Conservation (phyloP, 2,797 vertebrate genomes). For the Silurus aristotelis region DNA sequence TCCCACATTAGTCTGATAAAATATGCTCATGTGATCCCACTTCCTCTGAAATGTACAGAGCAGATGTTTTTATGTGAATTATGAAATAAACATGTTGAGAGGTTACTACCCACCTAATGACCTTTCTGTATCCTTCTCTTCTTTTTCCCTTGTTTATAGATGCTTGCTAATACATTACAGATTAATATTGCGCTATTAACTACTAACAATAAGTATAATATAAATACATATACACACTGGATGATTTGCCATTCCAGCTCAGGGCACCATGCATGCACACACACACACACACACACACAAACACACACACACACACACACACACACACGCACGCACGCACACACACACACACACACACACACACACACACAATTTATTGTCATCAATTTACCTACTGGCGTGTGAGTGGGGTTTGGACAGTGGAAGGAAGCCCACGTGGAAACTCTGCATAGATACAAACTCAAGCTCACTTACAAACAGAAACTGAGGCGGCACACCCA, state of each 20-base stretch:
- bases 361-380: neutral
- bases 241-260: neutral
- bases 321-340: no score
- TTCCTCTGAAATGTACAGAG: conserved; percentile 42
- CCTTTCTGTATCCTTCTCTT: neutral
- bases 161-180: neutral
- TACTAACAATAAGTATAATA: no score
- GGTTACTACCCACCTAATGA: neutral
- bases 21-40: conserved; percentile 36
- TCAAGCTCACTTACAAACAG: neutral
- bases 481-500: neutral
- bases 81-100: conserved; percentile 15
- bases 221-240: neutral
- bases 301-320: neutral
- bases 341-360: neutral
- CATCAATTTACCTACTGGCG: neutral
- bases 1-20: conserved; percentile 20
- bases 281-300: neutral
- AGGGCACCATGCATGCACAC: neutral
- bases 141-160: neutral
- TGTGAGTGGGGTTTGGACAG: neutral
- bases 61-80: conserved; percentile 39
- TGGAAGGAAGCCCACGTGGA: neutral
- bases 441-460: neutral
- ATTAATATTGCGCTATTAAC: no score